Evolutionary conservation across 1,140 invertebrate species (phyloP).

Genomic region (Drosophila willistoni): DNA sequence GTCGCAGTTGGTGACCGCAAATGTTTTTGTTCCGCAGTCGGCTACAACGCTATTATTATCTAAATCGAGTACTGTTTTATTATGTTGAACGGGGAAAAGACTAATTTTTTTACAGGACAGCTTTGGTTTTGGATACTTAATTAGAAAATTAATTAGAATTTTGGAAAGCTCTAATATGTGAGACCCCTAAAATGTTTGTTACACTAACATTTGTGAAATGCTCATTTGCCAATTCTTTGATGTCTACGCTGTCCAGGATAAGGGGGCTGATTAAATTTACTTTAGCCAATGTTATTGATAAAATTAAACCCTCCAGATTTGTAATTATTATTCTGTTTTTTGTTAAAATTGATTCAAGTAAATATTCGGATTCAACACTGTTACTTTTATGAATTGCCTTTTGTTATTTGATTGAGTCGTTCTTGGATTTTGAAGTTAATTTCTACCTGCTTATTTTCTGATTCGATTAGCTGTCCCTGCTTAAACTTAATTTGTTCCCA

Average conservation of each 20-base stretch:
- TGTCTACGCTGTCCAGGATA: neutral
- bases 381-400: constrained; percentile 14
- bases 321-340: constrained; percentile 15
- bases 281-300: constrained; percentile 23
- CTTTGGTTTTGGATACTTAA: constrained; percentile 11
- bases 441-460: constrained; percentile 20
- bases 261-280: neutral
- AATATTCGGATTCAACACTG: constrained; percentile 15
- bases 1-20: constrained; percentile 7
- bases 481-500: constrained; percentile 30
- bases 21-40: constrained; percentile 19
- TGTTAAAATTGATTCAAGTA: neutral
- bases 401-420: constrained; percentile 11
- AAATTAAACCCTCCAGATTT: constrained; percentile 17
- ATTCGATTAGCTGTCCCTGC: constrained; percentile 26
- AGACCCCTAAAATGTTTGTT: constrained; percentile 7
- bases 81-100: constrained; percentile 28
- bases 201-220: constrained; percentile 16
- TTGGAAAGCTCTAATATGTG: constrained; percentile 15
- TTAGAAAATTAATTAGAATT: constrained; percentile 8
- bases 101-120: constrained; percentile 22
- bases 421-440: constrained; percentile 24
- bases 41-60: constrained; percentile 10
- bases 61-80: constrained; percentile 26
- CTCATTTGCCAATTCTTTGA: neutral